A percentile compares a stretch with the other conserved stretches of the same genome.
These are phyloP conservation scores for Trimorus sp. DNA, from an alignment of 2,888 invertebrate species.

Conservation along the genomic window DNA sequence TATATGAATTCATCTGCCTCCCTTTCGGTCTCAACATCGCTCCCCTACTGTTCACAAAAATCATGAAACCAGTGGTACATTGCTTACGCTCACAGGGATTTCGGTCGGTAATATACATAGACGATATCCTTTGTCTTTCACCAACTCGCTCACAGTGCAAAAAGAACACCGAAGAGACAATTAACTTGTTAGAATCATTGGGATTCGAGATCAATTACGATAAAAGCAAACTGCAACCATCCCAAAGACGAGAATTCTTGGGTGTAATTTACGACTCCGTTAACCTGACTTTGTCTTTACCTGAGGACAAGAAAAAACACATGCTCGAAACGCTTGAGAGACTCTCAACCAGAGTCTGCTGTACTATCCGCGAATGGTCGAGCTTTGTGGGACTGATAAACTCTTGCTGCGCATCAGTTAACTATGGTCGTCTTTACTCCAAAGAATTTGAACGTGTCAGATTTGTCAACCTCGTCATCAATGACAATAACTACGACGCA, in stretches of 20 bases:
- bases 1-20: constrained; percentile 45
- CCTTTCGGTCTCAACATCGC: constrained; percentile 42
- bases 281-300: constrained; percentile 26
- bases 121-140: constrained; percentile 22
- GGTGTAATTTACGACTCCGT: constrained; percentile 8
- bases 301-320: constrained; percentile 32
- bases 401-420: neutral
- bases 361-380: constrained; percentile 13
- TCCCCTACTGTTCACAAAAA: constrained; percentile 37
- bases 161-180: neutral
- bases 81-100: constrained; percentile 25
- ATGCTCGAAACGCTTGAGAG: too few species aligned
- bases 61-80: constrained; percentile 40
- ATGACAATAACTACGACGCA: constrained; percentile 12
- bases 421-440: constrained; percentile 1
- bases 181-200: neutral
- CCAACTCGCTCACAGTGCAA: neutral
- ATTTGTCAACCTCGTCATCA: neutral
- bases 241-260: too few species aligned
- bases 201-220: constrained; percentile 20
- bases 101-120: constrained; percentile 29
- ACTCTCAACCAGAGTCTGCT: neutral
- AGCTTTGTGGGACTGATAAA: constrained; percentile 14
- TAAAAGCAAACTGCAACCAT: too few species aligned
- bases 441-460: constrained; percentile 21